Conservation (phyloP, 2,888 invertebrate genomes). For the Eucriotettix oculatus region DNA sequence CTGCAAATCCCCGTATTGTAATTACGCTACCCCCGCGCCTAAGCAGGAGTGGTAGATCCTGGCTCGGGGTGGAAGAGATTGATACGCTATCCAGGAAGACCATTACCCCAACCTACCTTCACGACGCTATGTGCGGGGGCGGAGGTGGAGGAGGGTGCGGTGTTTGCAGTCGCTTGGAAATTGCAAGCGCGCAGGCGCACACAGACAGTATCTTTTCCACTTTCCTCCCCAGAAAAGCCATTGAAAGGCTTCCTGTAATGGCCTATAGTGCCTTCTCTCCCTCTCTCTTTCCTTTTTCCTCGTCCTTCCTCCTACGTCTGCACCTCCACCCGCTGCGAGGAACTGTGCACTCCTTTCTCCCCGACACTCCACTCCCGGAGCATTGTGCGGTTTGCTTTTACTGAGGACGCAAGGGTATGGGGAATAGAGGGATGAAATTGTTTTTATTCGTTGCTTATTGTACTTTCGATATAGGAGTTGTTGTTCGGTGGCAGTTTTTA, state of each 20-base stretch:
- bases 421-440: not conserved
- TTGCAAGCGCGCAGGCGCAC: not conserved
- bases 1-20: too few species aligned
- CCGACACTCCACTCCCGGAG: too few species aligned
- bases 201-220: not conserved
- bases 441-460: not conserved
- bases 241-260: not conserved
- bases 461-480: not conserved
- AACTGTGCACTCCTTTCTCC: too few species aligned
- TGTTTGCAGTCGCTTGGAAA: not conserved
- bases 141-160: not conserved
- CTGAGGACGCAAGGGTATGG: not conserved
- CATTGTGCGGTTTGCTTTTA: not conserved
- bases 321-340: too few species aligned
- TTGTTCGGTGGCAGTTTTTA: not conserved
- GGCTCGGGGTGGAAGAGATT: not conserved
- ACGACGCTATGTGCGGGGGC: not conserved
- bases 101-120: not conserved
- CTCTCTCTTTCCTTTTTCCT: not conserved
- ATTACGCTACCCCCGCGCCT: too few species aligned
- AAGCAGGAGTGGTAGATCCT: too few species aligned
- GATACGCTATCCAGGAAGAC: not conserved
- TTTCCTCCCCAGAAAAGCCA: not conserved
- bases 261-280: not conserved
- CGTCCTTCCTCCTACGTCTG: not conserved